Base-by-base conservation (phyloP, 2,888 invertebrate genomes). In the Tipula helvola region DNA sequence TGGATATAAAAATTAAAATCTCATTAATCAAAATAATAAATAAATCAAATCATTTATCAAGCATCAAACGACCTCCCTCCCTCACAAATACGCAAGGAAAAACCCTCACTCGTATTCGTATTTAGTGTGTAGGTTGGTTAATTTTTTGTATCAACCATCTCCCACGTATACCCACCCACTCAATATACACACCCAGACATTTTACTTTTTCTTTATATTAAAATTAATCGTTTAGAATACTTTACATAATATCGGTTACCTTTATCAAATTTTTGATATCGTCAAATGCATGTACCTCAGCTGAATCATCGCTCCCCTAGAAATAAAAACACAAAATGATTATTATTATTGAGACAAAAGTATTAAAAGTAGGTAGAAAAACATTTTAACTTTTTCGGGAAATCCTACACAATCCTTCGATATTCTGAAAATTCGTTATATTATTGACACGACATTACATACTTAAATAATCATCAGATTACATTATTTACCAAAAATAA, bases 231-330 rank as follows among this genome's bases (percentile, higher is more conserved):
- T 28, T 71, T 28, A 3, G 12, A 28, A 71, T 28, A 71, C 71
- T 71, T 71, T 71, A 71, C 71, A 28, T 71, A 71, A 28, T 28
- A 12, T 71, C 10, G 71, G 71, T 84, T 92, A 94, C 94, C 91
- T 92, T 92, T 90, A 94, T 93, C 88, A 94, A 91, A 90, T 93
- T 93, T 90, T 93, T 93, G 92, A 94, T 93, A 90, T 94, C 94
- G 90, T 94, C 94, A 90, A 93, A 94, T 87, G 94, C 94, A 90
- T 93, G 90, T 87, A 92, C 90, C 90, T 94, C 94, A 88, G 93
- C 93, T 36, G 94, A 94, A 89, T 93, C 94, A 90, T 94, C 94
- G 90, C 94, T 94, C 87, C 92, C 93, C 94, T 94, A 89, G 87
- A 91, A 90, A 86, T 86, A 88, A 36, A 28, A 28, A 28, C 1